These are phyloP conservation scores for Carposina sasakii DNA, from an alignment of 1,140 invertebrate species.

Conservation along the genomic window DNA sequence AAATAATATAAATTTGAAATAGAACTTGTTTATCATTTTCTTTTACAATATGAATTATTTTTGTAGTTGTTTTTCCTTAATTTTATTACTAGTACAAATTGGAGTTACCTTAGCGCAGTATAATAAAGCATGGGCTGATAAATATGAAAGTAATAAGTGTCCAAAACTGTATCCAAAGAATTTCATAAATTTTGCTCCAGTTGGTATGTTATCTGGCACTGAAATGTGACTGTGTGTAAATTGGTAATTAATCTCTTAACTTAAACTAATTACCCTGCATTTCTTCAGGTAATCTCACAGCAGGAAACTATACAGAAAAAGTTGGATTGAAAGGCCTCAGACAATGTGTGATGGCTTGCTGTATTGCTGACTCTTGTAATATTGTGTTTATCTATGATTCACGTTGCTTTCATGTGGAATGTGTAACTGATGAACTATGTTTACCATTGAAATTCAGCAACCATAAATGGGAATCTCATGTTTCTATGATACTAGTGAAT, in stretches of 20 bases:
- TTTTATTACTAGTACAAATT: too few relatives aligned
- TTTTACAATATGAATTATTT: too few relatives aligned
- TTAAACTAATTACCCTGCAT: too few relatives aligned
- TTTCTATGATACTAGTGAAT: constrained; percentile 84
- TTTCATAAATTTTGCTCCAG: constrained; percentile 65
- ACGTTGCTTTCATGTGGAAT: constrained; percentile 85
- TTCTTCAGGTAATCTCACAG: constrained; percentile 73
- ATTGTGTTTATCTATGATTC: constrained; percentile 84
- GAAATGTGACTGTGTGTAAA: background rate
- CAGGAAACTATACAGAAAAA: constrained; percentile 76
- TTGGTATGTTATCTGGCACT: constrained; percentile 46
- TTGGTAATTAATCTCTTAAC: too few relatives aligned
- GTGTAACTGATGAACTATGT: constrained; percentile 80
- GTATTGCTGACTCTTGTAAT: constrained; percentile 79
- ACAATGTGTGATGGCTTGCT: constrained; percentile 83
- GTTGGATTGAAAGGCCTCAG: constrained; percentile 71
- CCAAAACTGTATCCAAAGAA: constrained; percentile 68
- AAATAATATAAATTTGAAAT: too few relatives aligned
- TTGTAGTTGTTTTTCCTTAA: too few relatives aligned
- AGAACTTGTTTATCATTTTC: too few relatives aligned
- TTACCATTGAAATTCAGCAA: constrained; percentile 75
- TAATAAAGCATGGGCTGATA: constrained; percentile 63
- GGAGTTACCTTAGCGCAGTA: constrained; percentile 44
- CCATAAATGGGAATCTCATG: constrained; percentile 72
- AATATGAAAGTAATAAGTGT: constrained; percentile 66